These are phyloP conservation scores for Sylvia borin DNA, from an alignment of 2,797 vertebrate genomes.

Conservation along the genomic window DNA sequence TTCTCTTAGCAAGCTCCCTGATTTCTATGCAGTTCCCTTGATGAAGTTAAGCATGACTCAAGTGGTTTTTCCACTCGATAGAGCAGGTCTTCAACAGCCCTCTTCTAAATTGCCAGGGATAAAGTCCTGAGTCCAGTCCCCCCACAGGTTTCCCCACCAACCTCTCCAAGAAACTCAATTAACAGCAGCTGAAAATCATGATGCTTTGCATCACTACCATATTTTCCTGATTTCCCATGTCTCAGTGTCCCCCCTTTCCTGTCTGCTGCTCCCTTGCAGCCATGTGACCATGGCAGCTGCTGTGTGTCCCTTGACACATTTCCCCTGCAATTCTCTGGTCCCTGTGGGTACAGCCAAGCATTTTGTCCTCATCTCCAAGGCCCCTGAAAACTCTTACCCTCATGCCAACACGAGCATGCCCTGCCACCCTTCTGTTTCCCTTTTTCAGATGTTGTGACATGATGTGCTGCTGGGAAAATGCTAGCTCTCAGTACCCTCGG, in stretches of 20 bases:
- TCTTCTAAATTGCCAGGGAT: neutral
- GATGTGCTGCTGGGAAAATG: neutral
- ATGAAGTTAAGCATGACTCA: slow-evolving; percentile 25
- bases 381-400: neutral
- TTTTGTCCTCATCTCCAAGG: neutral
- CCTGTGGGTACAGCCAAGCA: neutral
- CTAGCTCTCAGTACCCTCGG: neutral
- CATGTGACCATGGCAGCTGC: fast-evolving
- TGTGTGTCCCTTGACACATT: neutral
- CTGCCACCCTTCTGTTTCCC: neutral
- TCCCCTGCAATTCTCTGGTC: fast-evolving
- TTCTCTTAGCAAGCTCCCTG: slow-evolving; percentile 25
- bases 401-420: fast-evolving
- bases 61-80: neutral
- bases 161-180: neutral
- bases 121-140: neutral
- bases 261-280: neutral
- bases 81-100: slow-evolving; percentile 13
- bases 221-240: neutral
- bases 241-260: neutral
- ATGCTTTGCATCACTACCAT: neutral
- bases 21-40: slow-evolving; percentile 36
- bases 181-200: neutral
- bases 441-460: neutral
- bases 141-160: neutral